Conservation (phyloP, 2,888 invertebrate genomes). For the Linnaemya tessellans region DNA sequence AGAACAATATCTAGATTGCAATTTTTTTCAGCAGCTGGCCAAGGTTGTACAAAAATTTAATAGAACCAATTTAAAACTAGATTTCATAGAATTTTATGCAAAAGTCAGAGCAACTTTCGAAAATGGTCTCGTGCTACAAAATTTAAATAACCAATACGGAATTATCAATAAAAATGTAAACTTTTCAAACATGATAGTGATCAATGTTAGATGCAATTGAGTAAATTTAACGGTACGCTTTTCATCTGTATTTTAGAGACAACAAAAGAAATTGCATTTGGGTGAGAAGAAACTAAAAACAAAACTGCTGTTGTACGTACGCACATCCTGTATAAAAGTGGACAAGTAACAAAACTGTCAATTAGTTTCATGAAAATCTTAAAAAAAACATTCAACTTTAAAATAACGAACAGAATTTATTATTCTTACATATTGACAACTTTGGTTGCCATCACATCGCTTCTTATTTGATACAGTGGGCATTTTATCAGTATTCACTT, state of each 20-base stretch:
- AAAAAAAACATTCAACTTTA: too few species aligned
- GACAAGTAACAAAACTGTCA: conserved; percentile 54
- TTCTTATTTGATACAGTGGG: too few species aligned
- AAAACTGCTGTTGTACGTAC: conserved; percentile 23
- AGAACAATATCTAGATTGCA: conserved; percentile 43
- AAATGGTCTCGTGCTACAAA: conserved; percentile 37
- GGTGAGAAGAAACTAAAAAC: background rate
- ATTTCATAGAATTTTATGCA: background rate
- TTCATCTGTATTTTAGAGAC: conserved; percentile 1
- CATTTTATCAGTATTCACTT: too few species aligned
- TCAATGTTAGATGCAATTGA: conserved; percentile 19
- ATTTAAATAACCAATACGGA: conserved; percentile 35
- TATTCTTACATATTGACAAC: too few species aligned
- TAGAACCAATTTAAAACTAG: conserved; percentile 16
- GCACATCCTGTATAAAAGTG: conserved; percentile 50
- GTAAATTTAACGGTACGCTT: conserved; percentile 40
- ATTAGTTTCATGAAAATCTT: conserved; percentile 34
- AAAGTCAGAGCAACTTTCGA: conserved; percentile 11
- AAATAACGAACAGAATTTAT: too few species aligned
- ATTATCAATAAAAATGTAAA: background rate
- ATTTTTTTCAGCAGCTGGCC: conserved; percentile 28
- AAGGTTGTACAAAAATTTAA: conserved; percentile 25
- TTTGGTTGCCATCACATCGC: too few species aligned
- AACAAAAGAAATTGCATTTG: background rate
- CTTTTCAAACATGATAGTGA: conserved; percentile 16